Base-by-base conservation (phyloP, 1,140 invertebrate species). In the Hyles vespertilio region DNA sequence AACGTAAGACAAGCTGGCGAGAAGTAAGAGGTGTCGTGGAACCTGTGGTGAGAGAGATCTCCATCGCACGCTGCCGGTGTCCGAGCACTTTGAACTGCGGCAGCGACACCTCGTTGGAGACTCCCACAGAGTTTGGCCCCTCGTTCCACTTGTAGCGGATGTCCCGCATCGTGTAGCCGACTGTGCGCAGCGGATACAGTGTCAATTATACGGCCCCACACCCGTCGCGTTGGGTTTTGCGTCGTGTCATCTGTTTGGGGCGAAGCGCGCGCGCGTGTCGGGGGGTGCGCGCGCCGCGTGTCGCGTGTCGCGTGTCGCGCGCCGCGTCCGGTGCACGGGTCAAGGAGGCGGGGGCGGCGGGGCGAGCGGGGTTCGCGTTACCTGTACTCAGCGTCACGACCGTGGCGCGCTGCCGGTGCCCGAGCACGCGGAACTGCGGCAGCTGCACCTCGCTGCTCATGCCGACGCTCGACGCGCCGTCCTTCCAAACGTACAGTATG, bases 141-240 rank as follows among this genome's bases (percentile, higher is more conserved):
- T 96, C 95, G 90, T 96, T 96, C 96, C 96, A 98, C 89, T 96
- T 96, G 93, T 98, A 97, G 73, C 95, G 93, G 91, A 98, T 98
- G 92, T 98, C 97, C 90, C 95, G 93, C 96, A 97, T 98, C 83
- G 96, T 97, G 93, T 98, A 98, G 91, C 97, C 97, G 93, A 98
- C 97, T 98, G 93, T 89, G 92, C 83, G 84, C 76, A 85, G 75
- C 80, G 80, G 90, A 44, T 43, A 57, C 4, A 51, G 48, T 50
- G 48, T 57, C 6, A 22, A 47, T 33, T 10, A 55, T 10, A 8
- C 12, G 5, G 53, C 43, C 91, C 91, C 90, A 89, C 78, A 85
- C 90, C 91, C 90, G 90, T 92, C 91, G 88, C 89, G 91, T 90
- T 90, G 91, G 91, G 91, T 91, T 91, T 92, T 77, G 78, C 71